Percentiles rank a stretch among this genome's conserved stretches.
These are phyloP conservation scores for Minunthozetes semirufus DNA, from an alignment of 2,888 invertebrate genomes.

Conservation along the genomic window DNA sequence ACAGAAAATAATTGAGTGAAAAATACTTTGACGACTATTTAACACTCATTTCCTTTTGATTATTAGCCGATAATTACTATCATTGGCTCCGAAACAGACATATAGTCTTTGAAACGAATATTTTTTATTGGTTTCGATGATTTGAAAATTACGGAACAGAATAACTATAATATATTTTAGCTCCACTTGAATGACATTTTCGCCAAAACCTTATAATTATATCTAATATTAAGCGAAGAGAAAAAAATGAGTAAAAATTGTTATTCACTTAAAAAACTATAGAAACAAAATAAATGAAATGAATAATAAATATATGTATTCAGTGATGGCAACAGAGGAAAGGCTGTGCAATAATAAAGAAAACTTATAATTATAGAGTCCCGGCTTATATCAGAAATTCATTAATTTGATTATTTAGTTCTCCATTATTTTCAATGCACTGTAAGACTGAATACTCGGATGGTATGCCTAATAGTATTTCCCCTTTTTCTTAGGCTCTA, in stretches of 20 bases:
- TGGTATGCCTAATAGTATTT: background rate
- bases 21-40: background rate
- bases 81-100: background rate
- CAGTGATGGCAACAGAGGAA: background rate
- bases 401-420: conserved; percentile 10
- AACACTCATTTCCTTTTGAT: conserved; percentile 12
- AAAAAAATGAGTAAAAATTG: background rate
- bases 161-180: conserved; percentile 15
- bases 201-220: conserved; percentile 2
- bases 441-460: background rate
- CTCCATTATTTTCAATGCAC: background rate
- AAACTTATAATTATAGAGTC: conserved; percentile 21
- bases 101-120: background rate
- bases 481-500: background rate
- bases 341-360: background rate
- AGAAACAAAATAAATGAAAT: background rate
- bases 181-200: conserved; percentile 18
- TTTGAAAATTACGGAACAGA: background rate
- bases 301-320: background rate
- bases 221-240: background rate
- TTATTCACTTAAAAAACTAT: too few relatives aligned
- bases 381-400: background rate
- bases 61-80: background rate
- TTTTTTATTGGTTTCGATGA: background rate
- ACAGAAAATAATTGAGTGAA: background rate